Evolutionary conservation across 2,888 invertebrate species (phyloP).

Genomic region (Xylota segnis): DNA sequence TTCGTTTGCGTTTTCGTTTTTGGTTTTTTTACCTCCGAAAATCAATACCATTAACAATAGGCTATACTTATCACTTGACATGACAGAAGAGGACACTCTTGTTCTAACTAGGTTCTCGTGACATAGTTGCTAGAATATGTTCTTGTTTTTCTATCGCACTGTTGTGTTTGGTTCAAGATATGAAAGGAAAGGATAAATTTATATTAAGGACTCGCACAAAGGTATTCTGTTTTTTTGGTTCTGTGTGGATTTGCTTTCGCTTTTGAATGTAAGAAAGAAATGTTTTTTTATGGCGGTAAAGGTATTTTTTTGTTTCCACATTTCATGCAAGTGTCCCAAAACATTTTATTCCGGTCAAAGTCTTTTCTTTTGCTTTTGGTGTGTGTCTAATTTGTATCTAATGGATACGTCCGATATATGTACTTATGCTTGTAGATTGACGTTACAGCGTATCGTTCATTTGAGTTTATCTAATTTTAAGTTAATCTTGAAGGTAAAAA

Average conservation of each 20-base stretch:
- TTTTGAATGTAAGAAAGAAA: constrained; percentile 17
- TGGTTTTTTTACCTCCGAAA: constrained; percentile 56
- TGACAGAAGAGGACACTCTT: constrained; percentile 55
- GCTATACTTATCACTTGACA: constrained; percentile 69
- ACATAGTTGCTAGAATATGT: constrained; percentile 62
- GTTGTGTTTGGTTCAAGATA: constrained; percentile 25
- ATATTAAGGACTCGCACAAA: constrained; percentile 33
- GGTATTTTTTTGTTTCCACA: constrained; percentile 19
- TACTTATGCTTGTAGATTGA: constrained; percentile 22
- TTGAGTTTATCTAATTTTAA: constrained; percentile 67
- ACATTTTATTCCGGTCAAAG: constrained; percentile 72
- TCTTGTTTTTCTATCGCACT: constrained; percentile 18
- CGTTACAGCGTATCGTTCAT: constrained; percentile 29
- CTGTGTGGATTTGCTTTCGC: constrained; percentile 24
- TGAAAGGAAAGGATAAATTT: constrained; percentile 27
- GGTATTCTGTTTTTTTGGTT: constrained; percentile 36
- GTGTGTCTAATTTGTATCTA: constrained; percentile 54
- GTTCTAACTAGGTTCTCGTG: constrained; percentile 65
- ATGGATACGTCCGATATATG: constrained; percentile 29
- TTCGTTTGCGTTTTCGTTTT: too few species aligned
- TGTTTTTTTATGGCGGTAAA: constrained; percentile 35
- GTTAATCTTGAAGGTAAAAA: constrained; percentile 56
- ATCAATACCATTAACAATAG: constrained; percentile 75
- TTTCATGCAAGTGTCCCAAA: constrained; percentile 51
- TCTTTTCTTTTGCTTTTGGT: constrained; percentile 50